Base-by-base conservation (phyloP, 1,140 invertebrate species). In the Akabosia matsudoensis region DNA sequence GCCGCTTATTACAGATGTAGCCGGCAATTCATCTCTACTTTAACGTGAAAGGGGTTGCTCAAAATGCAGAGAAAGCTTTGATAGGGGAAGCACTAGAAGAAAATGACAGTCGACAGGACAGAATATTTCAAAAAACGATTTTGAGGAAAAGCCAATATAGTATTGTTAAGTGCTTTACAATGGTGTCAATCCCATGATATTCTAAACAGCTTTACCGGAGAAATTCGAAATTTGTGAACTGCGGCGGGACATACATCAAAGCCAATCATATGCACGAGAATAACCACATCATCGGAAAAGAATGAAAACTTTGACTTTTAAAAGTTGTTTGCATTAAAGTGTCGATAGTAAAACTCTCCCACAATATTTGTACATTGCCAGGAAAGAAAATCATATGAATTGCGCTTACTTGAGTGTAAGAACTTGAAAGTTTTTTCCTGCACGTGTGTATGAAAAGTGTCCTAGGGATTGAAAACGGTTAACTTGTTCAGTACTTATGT, bases 101-200 rank as follows among this genome's bases (percentile, higher is more conserved):
- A n/a, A n/a, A 22, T 67, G 61, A 67, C 61, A 67, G 61, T 30
- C 13, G 61, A 67, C 61, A 22, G 61, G 61, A 67, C 24, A n/a
- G 30, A 45, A 67, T 10, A 31, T 67, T 30, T 67, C 28, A 56
- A 56, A n/a, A n/a, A 56, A 67, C 61, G 61, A 22, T 67, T n/a
- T 67, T 14, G 14, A 61, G 14, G 30, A 67, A n/a, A 30, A 67
- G 30, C 28, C 61, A 67, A 67, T 67, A 30, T 10, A 67, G 28
- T 31, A 67, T 31, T 67, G 28, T 67, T 67, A 67, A 67, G 61
- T 31, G 31, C 31, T 67, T 30, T 30, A 67, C 31, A 67, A 30
- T 67, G 61, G 61, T 67, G 61, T 67, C 61, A 67, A 67, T 67
- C 61, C 61, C 61, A 67, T 67, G 61, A 67, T 67, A 31, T 67